These are phyloP conservation scores for Penelope pileata DNA, from an alignment of 2,113 vertebrate species.

Conservation along the genomic window DNA sequence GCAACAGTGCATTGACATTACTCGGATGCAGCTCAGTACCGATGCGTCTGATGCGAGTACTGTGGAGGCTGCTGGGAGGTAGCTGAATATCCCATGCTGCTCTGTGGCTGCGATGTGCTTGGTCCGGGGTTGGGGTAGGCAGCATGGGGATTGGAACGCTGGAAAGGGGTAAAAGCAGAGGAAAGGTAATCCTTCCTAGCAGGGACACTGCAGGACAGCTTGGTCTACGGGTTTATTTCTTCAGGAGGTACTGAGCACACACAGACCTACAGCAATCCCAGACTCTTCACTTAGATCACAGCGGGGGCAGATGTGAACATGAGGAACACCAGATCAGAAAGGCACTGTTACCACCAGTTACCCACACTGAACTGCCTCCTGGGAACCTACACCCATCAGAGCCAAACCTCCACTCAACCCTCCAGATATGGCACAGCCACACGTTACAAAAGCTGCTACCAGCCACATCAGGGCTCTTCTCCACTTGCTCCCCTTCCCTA, in stretches of 20 bases:
- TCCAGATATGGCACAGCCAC: not conserved
- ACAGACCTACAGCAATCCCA: not conserved
- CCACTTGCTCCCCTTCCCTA: not conserved
- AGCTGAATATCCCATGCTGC: conserved; percentile 99
- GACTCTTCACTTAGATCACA: not conserved
- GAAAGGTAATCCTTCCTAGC: not conserved
- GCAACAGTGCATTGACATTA: conserved; percentile 74
- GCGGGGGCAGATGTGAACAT: not conserved
- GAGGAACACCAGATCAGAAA: not conserved
- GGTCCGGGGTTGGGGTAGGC: conserved; percentile 99
- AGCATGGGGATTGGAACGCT: conserved; percentile 99
- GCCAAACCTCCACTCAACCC: not conserved
- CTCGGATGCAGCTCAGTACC: conserved; percentile 88
- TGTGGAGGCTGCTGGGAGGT: conserved; percentile 99
- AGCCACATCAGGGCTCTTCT: rapidly evolving
- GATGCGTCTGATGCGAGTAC: conserved; percentile 98
- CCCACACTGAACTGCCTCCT: not conserved
- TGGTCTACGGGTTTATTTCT: rapidly evolving
- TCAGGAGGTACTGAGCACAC: not conserved
- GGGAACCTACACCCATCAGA: not conserved
- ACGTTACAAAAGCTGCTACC: rapidly evolving
- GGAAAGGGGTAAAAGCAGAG: conserved; percentile 24
- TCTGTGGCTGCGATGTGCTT: conserved; percentile 99
- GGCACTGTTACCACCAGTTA: not conserved
- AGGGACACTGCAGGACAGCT: rapidly evolving